These are phyloP conservation scores for Pimephales promelas DNA, from an alignment of 2,113 vertebrate species.

Conservation along the genomic window DNA sequence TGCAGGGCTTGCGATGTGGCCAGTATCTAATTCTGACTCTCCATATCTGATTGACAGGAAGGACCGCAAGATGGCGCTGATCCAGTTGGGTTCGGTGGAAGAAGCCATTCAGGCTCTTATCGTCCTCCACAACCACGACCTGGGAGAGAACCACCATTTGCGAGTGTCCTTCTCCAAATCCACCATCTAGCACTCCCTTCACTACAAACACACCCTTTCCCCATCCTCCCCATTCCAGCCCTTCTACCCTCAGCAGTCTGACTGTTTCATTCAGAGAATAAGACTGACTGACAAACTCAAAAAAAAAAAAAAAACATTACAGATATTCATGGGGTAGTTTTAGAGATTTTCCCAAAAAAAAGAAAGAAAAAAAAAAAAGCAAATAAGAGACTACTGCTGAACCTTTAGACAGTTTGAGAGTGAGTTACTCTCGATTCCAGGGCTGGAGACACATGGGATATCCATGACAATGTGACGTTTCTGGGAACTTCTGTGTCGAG, in stretches of 20 bases:
- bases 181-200: constrained; percentile 67
- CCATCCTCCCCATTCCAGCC: not conserved
- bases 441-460: constrained; percentile 53
- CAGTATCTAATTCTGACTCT: not conserved
- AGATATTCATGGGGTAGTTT: constrained; percentile 53
- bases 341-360: constrained; percentile 50
- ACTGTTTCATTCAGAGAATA: constrained; percentile 55
- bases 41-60: constrained; percentile 69
- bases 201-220: not conserved
- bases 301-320: constrained; percentile 24
- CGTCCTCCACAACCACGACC: constrained; percentile 83
- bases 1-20: not conserved
- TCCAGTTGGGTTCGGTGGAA: constrained; percentile 83
- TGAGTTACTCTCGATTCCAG: constrained; percentile 70
- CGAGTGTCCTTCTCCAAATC: constrained; percentile 84
- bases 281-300: constrained; percentile 28
- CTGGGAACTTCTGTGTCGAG: constrained; percentile 7
- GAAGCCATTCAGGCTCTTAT: constrained; percentile 86
- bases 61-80: constrained; percentile 83
- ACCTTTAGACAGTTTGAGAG: constrained; percentile 69
- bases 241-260: constrained; percentile 19
- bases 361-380: constrained; percentile 4
- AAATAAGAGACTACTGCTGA: constrained; percentile 60
- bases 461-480: constrained; percentile 16
- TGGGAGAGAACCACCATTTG: constrained; percentile 84